Evolutionary conservation across 2,113 vertebrate species (phyloP).

Genomic region (Ahaetulla prasina): DNA sequence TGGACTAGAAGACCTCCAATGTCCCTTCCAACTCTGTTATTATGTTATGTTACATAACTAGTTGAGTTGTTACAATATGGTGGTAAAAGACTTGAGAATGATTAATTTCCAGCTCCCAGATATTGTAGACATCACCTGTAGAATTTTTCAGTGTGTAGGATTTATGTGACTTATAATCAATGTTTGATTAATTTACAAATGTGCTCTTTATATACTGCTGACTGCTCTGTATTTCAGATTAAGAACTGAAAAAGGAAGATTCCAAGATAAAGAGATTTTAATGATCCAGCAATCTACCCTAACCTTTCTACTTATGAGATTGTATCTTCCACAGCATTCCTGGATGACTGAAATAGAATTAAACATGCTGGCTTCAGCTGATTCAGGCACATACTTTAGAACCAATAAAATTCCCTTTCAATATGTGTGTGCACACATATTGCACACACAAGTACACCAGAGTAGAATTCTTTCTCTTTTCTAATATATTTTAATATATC

Average conservation of each 20-base stretch:
- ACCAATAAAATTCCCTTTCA: too few relatives aligned
- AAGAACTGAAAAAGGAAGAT: constrained; percentile 14
- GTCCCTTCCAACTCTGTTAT: too few relatives aligned
- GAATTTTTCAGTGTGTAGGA: constrained; percentile 1
- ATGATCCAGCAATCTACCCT: neutral
- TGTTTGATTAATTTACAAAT: neutral
- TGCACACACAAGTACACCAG: neutral
- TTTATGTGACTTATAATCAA: constrained; percentile 34
- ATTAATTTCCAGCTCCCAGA: constrained; percentile 8
- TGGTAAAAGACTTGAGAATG: constrained; percentile 8
- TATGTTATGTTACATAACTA: too few relatives aligned
- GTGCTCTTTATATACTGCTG: neutral
- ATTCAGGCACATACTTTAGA: neutral
- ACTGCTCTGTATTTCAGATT: constrained; percentile 40
- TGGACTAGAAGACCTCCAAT: too few relatives aligned
- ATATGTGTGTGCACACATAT: too few relatives aligned
- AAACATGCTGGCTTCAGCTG: neutral
- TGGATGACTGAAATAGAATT: neutral
- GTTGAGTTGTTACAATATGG: neutral
- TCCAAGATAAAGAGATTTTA: constrained; percentile 17
- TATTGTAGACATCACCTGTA: constrained; percentile 9
- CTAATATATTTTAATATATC: neutral
- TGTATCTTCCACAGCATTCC: neutral
- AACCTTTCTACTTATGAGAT: neutral
- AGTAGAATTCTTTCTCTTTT: neutral